Conservation (phyloP, 2,797 vertebrate species). For the Sebastes matsubarae region DNA sequence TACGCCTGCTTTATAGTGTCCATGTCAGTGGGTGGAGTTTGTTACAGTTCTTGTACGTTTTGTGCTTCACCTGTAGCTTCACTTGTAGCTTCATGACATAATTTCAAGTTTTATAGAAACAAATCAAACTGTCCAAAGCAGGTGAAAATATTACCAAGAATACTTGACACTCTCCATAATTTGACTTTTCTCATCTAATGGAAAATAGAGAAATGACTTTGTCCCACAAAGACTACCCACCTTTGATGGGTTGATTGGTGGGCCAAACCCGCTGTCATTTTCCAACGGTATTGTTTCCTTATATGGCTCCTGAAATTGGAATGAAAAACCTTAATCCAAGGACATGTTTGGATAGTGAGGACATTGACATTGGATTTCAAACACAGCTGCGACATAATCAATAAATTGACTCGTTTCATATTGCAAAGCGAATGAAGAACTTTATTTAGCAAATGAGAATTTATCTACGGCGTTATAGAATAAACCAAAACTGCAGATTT, state of each 20-base stretch:
- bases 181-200: not conserved
- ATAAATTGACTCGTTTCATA: not conserved
- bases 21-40: not conserved
- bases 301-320: not conserved
- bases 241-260: rapidly evolving
- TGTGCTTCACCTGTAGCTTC: not conserved
- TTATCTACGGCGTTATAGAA: not conserved
- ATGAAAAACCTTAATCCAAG: not conserved
- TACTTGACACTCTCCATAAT: not conserved
- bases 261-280: rapidly evolving
- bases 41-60: not conserved
- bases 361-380: not conserved
- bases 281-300: rapidly evolving
- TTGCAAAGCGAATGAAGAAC: not conserved
- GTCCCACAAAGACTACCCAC: not conserved
- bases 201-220: no score
- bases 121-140: not conserved
- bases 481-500: not conserved
- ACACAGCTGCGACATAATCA: not conserved
- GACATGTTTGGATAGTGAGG: not conserved
- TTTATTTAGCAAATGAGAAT: not conserved
- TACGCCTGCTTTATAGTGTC: not conserved
- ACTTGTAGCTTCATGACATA: no score
- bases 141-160: not conserved
- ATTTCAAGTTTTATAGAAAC: not conserved